phyloP scores from a whole-genome alignment of 2,113 vertebrate species.

The Tangachromis dhanisi region DNA sequence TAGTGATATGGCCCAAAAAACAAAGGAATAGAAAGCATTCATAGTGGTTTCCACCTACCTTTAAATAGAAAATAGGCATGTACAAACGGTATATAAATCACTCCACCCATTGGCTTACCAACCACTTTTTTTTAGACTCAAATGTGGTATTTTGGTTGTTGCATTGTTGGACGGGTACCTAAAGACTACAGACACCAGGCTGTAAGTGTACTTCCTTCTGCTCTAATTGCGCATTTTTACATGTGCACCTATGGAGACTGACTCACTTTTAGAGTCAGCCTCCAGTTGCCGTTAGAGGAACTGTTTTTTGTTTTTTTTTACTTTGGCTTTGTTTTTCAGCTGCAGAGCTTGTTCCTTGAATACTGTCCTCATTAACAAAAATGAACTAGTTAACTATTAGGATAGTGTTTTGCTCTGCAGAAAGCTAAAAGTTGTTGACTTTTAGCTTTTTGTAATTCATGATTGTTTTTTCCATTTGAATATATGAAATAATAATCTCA shows the following conservation, averaged over 20 bases:
- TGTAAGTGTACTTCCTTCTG: background rate
- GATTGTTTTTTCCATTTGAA: background rate
- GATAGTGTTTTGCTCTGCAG: background rate
- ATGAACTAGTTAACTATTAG: background rate
- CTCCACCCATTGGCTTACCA: background rate
- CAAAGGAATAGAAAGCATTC: background rate
- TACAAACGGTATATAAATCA: background rate
- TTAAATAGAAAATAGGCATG: background rate
- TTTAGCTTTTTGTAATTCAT: background rate
- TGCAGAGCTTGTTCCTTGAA: background rate
- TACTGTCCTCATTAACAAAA: background rate
- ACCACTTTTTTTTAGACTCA: background rate
- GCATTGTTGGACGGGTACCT: background rate
- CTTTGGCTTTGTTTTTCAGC: background rate
- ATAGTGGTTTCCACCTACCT: background rate
- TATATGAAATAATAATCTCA: background rate
- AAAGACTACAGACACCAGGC: background rate
- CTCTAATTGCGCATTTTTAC: background rate
- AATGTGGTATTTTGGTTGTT: background rate
- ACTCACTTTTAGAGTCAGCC: background rate
- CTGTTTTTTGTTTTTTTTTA: accelerated
- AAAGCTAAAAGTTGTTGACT: background rate
- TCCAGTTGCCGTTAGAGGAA: background rate
- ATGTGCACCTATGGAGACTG: background rate
- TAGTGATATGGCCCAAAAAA: background rate